Evolutionary conservation across 1,140 invertebrate genomes (phyloP).

Genomic region (Rhopalosiphum maidis): DNA sequence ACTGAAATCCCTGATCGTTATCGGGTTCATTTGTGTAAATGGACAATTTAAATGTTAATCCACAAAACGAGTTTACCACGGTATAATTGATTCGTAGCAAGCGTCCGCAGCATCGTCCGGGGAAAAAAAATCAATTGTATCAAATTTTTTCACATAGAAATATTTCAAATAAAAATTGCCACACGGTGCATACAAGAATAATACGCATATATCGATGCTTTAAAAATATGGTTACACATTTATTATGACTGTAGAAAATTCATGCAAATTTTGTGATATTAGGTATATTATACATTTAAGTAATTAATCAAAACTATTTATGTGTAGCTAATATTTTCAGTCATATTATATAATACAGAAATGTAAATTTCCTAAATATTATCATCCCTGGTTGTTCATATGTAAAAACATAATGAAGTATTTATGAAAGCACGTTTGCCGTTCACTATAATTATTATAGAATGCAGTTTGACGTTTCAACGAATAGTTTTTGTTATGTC

Average conservation of each 20-base stretch:
- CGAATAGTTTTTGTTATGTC: neutral
- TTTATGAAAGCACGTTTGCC: neutral
- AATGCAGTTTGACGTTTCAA: neutral
- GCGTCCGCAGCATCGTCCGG: neutral
- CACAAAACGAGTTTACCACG: neutral
- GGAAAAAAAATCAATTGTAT: neutral
- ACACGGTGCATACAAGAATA: neutral
- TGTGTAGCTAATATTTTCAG: neutral
- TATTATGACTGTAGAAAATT: too few species aligned
- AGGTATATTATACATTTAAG: neutral
- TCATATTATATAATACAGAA: neutral
- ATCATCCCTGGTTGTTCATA: neutral
- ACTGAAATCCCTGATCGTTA: neutral
- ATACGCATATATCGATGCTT: neutral
- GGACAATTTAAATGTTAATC: constrained; percentile 20
- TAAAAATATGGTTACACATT: neutral
- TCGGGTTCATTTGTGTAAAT: neutral
- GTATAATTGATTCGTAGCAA: neutral
- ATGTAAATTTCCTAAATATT: neutral
- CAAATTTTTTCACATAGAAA: neutral
- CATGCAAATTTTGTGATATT: too few species aligned
- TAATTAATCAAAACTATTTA: neutral
- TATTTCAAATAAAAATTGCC: neutral
- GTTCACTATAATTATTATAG: neutral
- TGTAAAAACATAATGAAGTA: neutral